Conservation (phyloP, 2,113 vertebrate genomes). For the Phocoena sinus region DNA sequence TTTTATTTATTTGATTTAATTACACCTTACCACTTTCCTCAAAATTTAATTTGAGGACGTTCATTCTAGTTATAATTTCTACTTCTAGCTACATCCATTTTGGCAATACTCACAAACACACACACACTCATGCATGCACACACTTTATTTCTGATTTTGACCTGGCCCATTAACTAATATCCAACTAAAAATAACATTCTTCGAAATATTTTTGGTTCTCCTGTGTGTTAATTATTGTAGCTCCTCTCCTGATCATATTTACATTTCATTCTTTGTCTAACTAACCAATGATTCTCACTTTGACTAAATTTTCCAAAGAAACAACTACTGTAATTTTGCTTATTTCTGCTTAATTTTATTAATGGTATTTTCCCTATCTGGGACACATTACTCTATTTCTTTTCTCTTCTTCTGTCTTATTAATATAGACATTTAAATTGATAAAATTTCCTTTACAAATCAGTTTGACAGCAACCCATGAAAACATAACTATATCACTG, state of each 20-base stretch:
- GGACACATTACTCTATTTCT: background rate
- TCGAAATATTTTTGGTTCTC: slow-evolving; percentile 4
- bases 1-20: slow-evolving; percentile 8
- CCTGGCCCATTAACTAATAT: background rate
- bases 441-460: background rate
- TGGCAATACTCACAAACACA: background rate
- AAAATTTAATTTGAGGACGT: background rate
- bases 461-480: background rate
- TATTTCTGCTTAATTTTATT: slow-evolving; percentile 22
- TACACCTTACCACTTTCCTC: background rate
- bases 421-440: background rate
- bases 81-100: background rate
- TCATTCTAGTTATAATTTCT: background rate
- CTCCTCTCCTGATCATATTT: background rate
- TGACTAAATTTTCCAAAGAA: background rate
- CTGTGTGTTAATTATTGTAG: background rate
- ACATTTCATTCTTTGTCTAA: slow-evolving; percentile 11
- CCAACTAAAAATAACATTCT: slow-evolving; percentile 22
- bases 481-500: background rate
- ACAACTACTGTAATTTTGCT: background rate
- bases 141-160: slow-evolving; percentile 9
- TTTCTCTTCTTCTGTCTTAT: background rate
- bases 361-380: background rate
- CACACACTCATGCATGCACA: background rate
- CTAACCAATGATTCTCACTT: background rate